Percentiles rank a stretch among this genome's conserved stretches.
Evolutionary conservation across 2,113 vertebrate species (phyloP).

Genomic region (Passer montanus): DNA sequence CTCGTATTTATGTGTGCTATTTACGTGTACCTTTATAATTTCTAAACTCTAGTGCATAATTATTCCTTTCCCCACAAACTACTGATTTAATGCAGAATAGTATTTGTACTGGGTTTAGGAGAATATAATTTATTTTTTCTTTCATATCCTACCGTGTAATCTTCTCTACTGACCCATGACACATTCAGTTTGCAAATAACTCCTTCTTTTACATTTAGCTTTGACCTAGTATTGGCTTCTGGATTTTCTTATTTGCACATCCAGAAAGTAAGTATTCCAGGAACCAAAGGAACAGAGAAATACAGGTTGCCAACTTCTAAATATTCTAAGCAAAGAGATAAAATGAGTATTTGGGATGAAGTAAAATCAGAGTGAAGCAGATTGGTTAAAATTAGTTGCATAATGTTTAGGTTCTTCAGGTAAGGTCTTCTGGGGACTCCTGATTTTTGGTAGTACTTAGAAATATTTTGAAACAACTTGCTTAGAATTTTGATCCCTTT

Average conservation of each 20-base stretch:
- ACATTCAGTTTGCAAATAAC: neutral
- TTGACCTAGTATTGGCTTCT: neutral
- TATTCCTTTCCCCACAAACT: neutral
- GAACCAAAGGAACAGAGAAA: neutral
- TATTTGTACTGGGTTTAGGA: neutral
- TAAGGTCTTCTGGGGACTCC: neutral
- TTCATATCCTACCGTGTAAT: neutral
- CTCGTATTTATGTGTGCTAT: neutral
- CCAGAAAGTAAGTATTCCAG: neutral
- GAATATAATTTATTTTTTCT: neutral
- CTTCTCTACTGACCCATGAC: neutral
- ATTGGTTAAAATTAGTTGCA: neutral
- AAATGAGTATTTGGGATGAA: neutral
- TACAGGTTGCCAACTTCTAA: neutral
- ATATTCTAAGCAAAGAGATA: neutral
- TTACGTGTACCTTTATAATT: neutral
- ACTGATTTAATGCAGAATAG: neutral
- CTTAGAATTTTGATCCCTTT: neutral
- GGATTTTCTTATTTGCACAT: neutral
- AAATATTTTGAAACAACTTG: neutral
- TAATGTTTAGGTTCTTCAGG: neutral
- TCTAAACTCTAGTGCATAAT: neutral
- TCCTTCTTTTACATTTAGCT: neutral
- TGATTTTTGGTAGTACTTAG: neutral
- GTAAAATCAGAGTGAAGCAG: neutral